A percentile compares a stretch with the other conserved stretches of the same genome.
phyloP scores from a whole-genome alignment of 2,113 vertebrate species.

The Scytalopus superciliaris region DNA sequence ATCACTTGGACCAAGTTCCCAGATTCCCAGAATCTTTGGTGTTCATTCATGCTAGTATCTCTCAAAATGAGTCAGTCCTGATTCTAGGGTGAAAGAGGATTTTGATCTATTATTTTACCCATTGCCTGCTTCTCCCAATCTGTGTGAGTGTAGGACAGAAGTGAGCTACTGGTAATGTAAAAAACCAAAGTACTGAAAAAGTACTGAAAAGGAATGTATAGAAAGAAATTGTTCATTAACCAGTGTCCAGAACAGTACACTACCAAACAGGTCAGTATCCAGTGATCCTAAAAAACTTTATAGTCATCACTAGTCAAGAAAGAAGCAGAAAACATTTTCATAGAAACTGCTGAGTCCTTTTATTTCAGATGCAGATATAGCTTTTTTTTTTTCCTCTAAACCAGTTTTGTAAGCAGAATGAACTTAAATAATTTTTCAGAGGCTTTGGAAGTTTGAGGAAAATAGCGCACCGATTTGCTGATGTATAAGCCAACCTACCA shows the following conservation, averaged over 20 bases:
- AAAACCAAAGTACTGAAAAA: not conserved
- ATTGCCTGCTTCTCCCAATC: not conserved
- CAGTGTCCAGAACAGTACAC: not conserved
- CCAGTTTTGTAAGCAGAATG: not conserved
- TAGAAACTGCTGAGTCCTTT: not conserved
- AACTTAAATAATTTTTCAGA: not conserved
- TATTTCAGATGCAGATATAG: not conserved
- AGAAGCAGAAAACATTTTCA: not conserved
- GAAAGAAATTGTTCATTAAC: not conserved
- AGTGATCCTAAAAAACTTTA: not conserved
- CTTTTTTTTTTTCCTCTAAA: accelerated
- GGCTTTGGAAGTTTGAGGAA: not conserved
- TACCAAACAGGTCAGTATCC: not conserved
- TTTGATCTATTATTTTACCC: not conserved
- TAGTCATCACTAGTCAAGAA: not conserved
- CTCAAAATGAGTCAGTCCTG: not conserved
- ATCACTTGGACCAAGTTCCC: not conserved
- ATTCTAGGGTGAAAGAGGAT: not conserved
- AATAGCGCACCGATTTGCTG: not conserved
- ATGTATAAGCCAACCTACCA: not conserved
- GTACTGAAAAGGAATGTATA: not conserved
- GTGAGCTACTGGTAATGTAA: not conserved
- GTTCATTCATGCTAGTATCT: not conserved
- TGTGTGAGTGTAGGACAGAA: not conserved
- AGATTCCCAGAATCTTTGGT: not conserved